Base-by-base conservation (phyloP, 2,888 invertebrate species). In the Cremastinae sp. region DNA sequence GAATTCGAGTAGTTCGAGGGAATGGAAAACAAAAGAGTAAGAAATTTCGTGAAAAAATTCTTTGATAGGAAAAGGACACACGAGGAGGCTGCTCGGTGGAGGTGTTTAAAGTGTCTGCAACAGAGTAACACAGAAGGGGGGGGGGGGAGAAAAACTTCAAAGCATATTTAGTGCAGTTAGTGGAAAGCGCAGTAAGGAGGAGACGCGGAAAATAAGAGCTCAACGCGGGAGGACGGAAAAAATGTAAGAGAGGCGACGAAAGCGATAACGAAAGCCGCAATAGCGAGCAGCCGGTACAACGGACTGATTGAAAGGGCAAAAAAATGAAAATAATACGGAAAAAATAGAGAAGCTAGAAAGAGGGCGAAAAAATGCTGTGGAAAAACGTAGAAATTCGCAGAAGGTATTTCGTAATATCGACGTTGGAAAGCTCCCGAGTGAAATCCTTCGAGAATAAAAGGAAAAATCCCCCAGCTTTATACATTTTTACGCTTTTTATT, bases 401-500 rank as follows among this genome's bases (percentile, higher is more conserved):
- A 73, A 83, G 82, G 84, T 83, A 84, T 84, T 84, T 84, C 79
- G 83, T 83, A 84, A 84, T 84, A 84, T 82, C 82, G 82, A 74
- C 59, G 79, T 72, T 58, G 69, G 43, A 76, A 28, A 78, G 73
- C 77, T 80, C 78, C 69, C 61, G 79, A 80, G 80, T 78, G 79
- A 81, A 80, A 80, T 58, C 51, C 41, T 22, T 8, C 14, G 55
- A 53, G 64, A 73, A 64, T 59, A 65, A 56, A 49, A 18, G 51
- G 16, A 43, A 76, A 75, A 78, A 64, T 56, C 64, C 37, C 56
- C 39, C 9, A 68, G 45, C 56, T 45, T 20, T 35, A 8, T 43
- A 9, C 0, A 9, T 35, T 22, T n/a, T 49, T 28, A 22, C n/a
- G n/a, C 3, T n/a, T 9, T 28, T 49, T 49, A 1, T 18, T 9